Evolutionary conservation across 2,888 invertebrate genomes (phyloP), one percentile per base, ranked within the genome.

Genomic region (Mechanitis mazaeus): DNA sequence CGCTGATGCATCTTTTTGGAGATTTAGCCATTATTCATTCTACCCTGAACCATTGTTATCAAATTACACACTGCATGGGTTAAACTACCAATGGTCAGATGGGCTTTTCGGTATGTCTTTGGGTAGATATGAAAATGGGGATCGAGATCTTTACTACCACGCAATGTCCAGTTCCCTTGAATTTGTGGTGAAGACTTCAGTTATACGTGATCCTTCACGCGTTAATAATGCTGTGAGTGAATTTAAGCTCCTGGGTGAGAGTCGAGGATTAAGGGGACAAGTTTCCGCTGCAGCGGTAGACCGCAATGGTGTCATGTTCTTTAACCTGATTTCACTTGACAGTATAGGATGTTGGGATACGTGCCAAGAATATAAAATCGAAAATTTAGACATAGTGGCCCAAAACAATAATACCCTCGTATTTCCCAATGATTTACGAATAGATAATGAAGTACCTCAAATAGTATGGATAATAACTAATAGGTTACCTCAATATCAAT

Each of bases 291-390:
- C 94, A 42, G 94, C 93, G 42, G 92, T 96, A 74, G 94, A 94
- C 76, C 90, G 92, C 70, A 93, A 93, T 75, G 94, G 94, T 64
- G 91, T 96, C 20, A 93, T 96, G 93, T 95, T 95, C 84, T 96
- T 92, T 78, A 95, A 96, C 89, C 92, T 95, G 80, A 93, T 96
- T 59, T 94, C 95, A 61, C 91, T 92, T 64, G 95, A 96, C 80
- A 92, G 94, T 65, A 91, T 96, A 55, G 95, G 94, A 68, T 96
- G 96, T 81, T 96, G 96, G 96, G 94, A 96, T 74, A 94, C 94
- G 3, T 88, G 92, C n/a, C 95, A 94, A 71, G 93, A 94, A 0
- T 95, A 95, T 72, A 90, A 85, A 53, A 88, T 91, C 20, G 83
- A 88, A 12, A 95, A 94, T 77, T 80, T 95, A 57, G 93, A 91